Percentiles rank a stretch among this genome's conserved stretches.
phyloP scores from a whole-genome alignment of 2,797 vertebrate species.

The Remorina albescens region DNA sequence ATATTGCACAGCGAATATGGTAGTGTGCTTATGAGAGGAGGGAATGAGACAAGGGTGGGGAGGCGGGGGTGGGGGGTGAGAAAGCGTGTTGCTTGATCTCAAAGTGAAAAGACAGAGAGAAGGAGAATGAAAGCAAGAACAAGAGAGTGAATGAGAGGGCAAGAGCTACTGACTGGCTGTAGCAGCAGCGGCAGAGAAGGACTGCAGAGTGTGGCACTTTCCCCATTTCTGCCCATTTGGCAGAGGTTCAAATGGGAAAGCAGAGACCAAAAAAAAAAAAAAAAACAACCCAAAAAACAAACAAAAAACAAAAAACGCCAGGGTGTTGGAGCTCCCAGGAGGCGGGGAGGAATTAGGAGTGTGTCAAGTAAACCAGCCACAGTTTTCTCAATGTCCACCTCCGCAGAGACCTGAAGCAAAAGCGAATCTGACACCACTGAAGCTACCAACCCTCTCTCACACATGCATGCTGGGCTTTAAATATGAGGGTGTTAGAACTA shows the following conservation, averaged over 20 bases:
- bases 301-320: constrained; percentile 39
- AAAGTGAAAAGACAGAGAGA: constrained; percentile 60
- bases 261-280: constrained; percentile 56
- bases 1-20: constrained; percentile 59
- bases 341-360: constrained; percentile 61
- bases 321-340: constrained; percentile 52
- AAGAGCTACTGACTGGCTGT: constrained; percentile 32
- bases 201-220: constrained; percentile 46
- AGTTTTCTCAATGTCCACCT: constrained; percentile 61
- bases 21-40: constrained; percentile 33
- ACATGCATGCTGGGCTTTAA: constrained; percentile 22
- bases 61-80: constrained; percentile 3
- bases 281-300: no score
- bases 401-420: constrained; percentile 63
- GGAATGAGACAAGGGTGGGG: constrained; percentile 49
- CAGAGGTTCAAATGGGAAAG: constrained; percentile 67
- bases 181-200: constrained; percentile 32
- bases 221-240: constrained; percentile 68
- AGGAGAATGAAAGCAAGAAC: constrained; percentile 67
- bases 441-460: constrained; percentile 23
- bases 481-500: constrained; percentile 54
- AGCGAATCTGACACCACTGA: constrained; percentile 69
- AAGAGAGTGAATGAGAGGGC: constrained; percentile 54
- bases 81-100: constrained; percentile 53
- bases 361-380: constrained; percentile 72